Conservation (phyloP, 2,888 invertebrate genomes). For the Chelonus formosanus region DNA sequence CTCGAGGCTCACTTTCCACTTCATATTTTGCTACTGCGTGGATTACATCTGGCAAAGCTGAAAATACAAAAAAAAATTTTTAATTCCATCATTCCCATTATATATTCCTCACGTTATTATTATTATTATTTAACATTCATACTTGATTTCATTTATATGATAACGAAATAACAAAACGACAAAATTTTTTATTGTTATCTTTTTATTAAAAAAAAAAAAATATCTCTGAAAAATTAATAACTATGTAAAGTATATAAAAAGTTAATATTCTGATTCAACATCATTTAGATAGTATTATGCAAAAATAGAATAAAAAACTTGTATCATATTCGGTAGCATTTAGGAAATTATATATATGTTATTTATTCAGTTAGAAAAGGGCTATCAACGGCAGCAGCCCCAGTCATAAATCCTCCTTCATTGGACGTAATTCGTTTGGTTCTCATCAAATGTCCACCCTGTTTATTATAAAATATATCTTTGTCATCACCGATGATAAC, state of each 20-base stretch:
- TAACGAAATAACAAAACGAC: too few relatives aligned
- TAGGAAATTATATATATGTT: neutral
- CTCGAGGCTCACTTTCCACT: constrained; percentile 78
- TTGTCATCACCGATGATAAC: constrained; percentile 67
- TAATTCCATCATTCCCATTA: too few relatives aligned
- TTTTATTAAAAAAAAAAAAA: too few relatives aligned
- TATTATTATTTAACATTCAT: too few relatives aligned
- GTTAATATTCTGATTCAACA: too few relatives aligned
- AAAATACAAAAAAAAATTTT: constrained; percentile 31
- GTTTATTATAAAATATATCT: constrained; percentile 63
- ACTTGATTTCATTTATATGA: too few relatives aligned
- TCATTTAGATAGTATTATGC: too few relatives aligned
- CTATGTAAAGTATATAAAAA: too few relatives aligned
- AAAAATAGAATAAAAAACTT: too few relatives aligned
- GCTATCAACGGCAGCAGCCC: constrained; percentile 70
- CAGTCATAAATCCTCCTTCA: constrained; percentile 72
- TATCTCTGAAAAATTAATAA: too few relatives aligned
- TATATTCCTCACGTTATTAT: too few relatives aligned
- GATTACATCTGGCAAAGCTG: constrained; percentile 77
- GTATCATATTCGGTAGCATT: neutral
- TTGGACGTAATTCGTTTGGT: constrained; percentile 68
- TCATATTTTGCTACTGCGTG: constrained; percentile 87
- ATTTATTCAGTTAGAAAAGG: constrained; percentile 66
- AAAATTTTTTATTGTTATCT: too few relatives aligned
- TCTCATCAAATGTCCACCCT: constrained; percentile 70